Base-by-base conservation (phyloP, 2,113 vertebrate species). In the Seriola aureovittata region DNA sequence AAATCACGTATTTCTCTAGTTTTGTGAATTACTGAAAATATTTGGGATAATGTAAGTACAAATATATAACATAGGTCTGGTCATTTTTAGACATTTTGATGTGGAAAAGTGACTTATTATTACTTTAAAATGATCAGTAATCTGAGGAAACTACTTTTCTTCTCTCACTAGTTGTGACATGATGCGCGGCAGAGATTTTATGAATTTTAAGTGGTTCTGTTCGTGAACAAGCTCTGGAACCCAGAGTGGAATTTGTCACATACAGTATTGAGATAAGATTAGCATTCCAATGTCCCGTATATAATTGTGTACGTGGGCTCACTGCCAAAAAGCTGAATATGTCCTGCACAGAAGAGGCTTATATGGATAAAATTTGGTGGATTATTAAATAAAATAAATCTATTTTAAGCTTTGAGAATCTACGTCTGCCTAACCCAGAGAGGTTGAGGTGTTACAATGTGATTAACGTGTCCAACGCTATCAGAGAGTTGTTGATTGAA, bases 251-350 rank as follows among this genome's bases (percentile, higher is more conserved):
- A 75, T 70, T 62, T 64, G 19, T 75, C 81, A 72, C 42, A 36
- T 59, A 34, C 29, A 32, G 50, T 65, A 62, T 54, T 77, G 17
- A 80, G 64, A 80, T 88, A 68, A 88, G 75, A 84, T 90, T 75
- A 78, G 40, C 16, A 75, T 69, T 71, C 44, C 29, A 64, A 29
- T 14, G 25, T 64, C 71, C 80, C 75, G 13, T 58, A 48, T 78
- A 44, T 75, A 74, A 71, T 58, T 66, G 29, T 60, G 25, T 40
- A 71, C 4, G 58, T 9, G 44, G 75, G 57, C 76, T 69, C 16
- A 23, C 23, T 60, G 66, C 73, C 63, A 68, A 70, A 55, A 1
- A 59, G 50, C 63, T 67, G 67, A 85, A 78, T 60, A 72, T 78
- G 36, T 48, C 73, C 38, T 69, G 46, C 40, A 72, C 25, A 14